Base-by-base conservation (phyloP, 2,888 invertebrate species). In the Sepiola atlantica region DNA sequence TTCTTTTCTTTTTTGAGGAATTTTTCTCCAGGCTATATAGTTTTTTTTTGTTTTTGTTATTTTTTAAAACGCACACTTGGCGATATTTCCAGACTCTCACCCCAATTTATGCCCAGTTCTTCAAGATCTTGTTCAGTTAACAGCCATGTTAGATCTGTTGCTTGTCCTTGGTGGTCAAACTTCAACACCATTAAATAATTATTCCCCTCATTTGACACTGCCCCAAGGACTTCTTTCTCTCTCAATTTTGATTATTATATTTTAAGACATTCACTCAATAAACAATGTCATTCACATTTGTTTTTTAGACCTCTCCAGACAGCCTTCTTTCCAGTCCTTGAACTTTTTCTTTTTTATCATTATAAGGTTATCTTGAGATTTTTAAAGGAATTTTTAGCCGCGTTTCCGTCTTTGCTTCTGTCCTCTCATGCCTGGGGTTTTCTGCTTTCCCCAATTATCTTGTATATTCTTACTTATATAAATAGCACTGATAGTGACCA, bases 221-320 rank as follows among this genome's bases (percentile, higher is more conserved):
- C 77, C 77, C 0, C n/a, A 77, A 32, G 77, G 28, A 24, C 28
- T 77, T 16, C 32, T 77, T 77, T n/a, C 21, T 16, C 32, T 32
- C n/a, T 77, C n/a, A n/a, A n/a, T n/a, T 2, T 16, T 12, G n/a
- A n/a, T 32, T 77, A 28, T 77, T 77, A n/a, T 77, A 77, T 77
- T 32, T 77, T 77, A 77, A 77, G 77, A 77, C 12, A n/a, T 77
- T n/a, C 77, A 77, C 77, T 77, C n/a, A 77, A 77, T 32, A n/a
- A 77, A n/a, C 77, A 77, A 77, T 77, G 77, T 77, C 77, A 77
- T 77, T n/a, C n/a, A n/a, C n/a, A 77, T 77, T 77, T 77, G 45
- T 77, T 20, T 18, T n/a, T 77, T n/a, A 28, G n/a, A 77, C 77
- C 77, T 77, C 77, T 77, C n/a, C 77, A 77, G 77, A 77, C 77